A percentile compares a stretch with the other conserved stretches of the same genome.
Conservation (phyloP, 2,113 vertebrate species). For the Alligator sinensis region DNA sequence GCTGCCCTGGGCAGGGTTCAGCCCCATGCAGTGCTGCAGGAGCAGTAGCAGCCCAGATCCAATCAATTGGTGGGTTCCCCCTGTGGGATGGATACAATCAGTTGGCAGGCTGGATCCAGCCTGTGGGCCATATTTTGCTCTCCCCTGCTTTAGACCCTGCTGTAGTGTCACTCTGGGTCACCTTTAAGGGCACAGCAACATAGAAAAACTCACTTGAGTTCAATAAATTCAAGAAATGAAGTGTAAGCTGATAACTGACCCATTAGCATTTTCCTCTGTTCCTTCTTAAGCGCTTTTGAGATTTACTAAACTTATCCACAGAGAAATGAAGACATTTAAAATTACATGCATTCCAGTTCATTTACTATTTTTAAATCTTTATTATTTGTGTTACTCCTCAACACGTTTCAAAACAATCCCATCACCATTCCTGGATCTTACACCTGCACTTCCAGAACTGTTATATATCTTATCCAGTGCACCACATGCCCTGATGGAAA, state of each 20-base stretch:
- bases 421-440: no score
- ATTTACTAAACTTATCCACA: not conserved
- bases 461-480: no score
- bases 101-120: no score
- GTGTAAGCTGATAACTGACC: not conserved
- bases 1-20: no score
- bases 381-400: not conserved
- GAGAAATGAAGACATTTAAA: not conserved
- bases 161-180: not conserved
- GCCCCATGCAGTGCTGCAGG: no score
- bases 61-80: no score
- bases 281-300: not conserved
- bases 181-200: not conserved
- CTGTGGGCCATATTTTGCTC: no score
- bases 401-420: not conserved
- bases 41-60: no score
- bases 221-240: not conserved
- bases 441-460: no score
- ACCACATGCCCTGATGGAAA: no score
- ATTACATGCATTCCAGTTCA: not conserved
- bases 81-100: no score
- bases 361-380: not conserved
- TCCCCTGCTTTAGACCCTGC: no score
- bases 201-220: not conserved
- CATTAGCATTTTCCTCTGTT: not conserved